These are phyloP conservation scores for Panulirus ornatus DNA, from an alignment of 1,140 invertebrate genomes.

Conservation along the genomic window DNA sequence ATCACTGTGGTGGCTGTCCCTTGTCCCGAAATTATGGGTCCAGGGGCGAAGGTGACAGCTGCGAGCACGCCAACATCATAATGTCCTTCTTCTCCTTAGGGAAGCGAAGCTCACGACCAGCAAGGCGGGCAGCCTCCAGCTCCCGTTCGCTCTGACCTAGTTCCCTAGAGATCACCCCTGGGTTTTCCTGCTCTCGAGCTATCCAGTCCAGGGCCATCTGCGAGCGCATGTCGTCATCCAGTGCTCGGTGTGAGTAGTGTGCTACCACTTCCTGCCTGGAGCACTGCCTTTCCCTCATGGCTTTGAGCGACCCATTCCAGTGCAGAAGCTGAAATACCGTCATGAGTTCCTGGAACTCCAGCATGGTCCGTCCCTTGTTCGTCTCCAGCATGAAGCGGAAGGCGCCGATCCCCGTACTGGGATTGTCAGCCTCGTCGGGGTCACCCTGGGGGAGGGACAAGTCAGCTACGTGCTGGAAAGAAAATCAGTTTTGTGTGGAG, in stretches of 20 bases:
- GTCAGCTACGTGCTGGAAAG: conserved; percentile 62
- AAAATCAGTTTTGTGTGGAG: too few species aligned
- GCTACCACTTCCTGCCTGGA: conserved; percentile 91
- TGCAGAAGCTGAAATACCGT: conserved; percentile 96
- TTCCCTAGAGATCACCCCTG: conserved; percentile 89
- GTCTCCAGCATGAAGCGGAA: conserved; percentile 97
- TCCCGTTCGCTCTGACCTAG: conserved; percentile 91
- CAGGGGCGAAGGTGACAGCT: conserved; percentile 80
- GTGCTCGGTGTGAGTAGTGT: conserved; percentile 91
- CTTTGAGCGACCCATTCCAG: conserved; percentile 95
- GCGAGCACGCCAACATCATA: conserved; percentile 90
- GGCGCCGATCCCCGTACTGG: conserved; percentile 91
- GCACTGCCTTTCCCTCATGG: conserved; percentile 89
- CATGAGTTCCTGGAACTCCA: conserved; percentile 98
- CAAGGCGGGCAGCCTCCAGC: conserved; percentile 91
- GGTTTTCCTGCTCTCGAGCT: conserved; percentile 85
- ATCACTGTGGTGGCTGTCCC: conserved; percentile 31
- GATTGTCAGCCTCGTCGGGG: conserved; percentile 82
- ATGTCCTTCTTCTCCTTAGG: conserved; percentile 98
- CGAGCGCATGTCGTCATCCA: conserved; percentile 96
- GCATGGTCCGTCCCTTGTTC: conserved; percentile 94
- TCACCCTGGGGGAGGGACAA: conserved; percentile 77
- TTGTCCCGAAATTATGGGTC: conserved; percentile 61
- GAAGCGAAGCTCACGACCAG: conserved; percentile 93
- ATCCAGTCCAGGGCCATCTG: conserved; percentile 98